Evolutionary conservation across 2,797 vertebrate genomes (phyloP).

Genomic region (Buphagus erythrorhynchus): DNA sequence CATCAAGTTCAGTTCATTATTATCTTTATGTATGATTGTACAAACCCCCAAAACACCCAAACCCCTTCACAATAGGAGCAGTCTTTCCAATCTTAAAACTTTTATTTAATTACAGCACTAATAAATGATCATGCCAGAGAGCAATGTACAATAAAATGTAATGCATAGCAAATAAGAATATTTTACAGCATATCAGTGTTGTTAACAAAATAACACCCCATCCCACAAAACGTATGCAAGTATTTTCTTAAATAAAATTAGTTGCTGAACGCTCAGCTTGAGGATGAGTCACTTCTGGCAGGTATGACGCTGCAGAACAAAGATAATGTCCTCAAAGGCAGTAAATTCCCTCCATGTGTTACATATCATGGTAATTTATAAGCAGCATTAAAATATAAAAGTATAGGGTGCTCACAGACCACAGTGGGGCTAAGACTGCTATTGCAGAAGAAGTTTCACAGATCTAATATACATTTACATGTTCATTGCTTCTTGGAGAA

Average conservation of each 20-base stretch:
- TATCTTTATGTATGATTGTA: not conserved
- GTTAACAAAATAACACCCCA: not conserved
- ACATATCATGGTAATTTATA: not conserved
- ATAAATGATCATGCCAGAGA: not conserved
- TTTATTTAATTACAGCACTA: not conserved
- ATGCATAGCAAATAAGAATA: not conserved
- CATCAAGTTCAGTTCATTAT: not conserved
- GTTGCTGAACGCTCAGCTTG: not conserved
- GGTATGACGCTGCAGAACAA: not conserved
- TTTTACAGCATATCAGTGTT: not conserved
- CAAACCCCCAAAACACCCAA: not conserved
- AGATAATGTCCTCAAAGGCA: not conserved
- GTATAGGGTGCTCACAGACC: not conserved
- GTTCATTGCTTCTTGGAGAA: not conserved
- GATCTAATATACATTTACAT: not conserved
- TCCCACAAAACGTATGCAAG: not conserved
- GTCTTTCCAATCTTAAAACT: not conserved
- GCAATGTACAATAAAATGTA: not conserved
- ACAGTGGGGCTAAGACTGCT: not conserved
- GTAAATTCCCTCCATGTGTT: not conserved
- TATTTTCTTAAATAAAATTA: not conserved
- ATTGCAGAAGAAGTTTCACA: not conserved
- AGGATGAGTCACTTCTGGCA: not conserved
- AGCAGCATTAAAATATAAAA: not conserved
- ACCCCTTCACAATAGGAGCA: not conserved